Conservation (phyloP, 1,140 invertebrate species). For the Diorhabda elongata region DNA sequence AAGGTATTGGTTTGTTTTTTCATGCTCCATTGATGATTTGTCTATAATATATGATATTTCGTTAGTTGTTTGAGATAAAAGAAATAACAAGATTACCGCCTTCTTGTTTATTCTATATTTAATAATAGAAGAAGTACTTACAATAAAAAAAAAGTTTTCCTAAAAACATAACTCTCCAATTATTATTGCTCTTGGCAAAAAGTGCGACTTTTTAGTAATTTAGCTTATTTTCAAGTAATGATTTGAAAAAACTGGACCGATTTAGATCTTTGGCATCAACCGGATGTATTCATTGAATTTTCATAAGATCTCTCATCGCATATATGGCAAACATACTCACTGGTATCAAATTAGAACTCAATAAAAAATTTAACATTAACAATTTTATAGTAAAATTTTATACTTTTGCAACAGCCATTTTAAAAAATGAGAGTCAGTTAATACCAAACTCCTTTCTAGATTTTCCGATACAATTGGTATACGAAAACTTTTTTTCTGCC, state of each 20-base stretch:
- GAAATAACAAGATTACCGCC: background rate
- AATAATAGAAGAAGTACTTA: background rate
- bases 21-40: no score
- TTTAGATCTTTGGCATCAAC: background rate
- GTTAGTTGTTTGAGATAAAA: no score
- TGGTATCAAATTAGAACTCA: background rate
- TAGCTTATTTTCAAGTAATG: background rate
- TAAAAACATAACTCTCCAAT: background rate
- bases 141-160: background rate
- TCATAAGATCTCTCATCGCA: constrained; percentile 2
- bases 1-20: no score
- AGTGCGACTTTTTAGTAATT: background rate
- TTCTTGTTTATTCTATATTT: background rate
- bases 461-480: constrained; percentile 9
- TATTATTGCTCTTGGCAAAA: background rate
- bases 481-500: constrained; percentile 19
- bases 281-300: background rate
- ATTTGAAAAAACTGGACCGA: background rate
- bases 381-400: constrained; percentile 41
- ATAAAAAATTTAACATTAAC: constrained; percentile 39
- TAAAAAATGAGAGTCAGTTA: constrained; percentile 39
- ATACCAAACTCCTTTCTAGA: constrained; percentile 29
- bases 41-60: no score
- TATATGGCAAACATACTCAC: background rate
- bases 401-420: constrained; percentile 45